Evolutionary conservation across 2,113 vertebrate genomes (phyloP).

Genomic region (Speoplatyrhinus poulsoni): DNA sequence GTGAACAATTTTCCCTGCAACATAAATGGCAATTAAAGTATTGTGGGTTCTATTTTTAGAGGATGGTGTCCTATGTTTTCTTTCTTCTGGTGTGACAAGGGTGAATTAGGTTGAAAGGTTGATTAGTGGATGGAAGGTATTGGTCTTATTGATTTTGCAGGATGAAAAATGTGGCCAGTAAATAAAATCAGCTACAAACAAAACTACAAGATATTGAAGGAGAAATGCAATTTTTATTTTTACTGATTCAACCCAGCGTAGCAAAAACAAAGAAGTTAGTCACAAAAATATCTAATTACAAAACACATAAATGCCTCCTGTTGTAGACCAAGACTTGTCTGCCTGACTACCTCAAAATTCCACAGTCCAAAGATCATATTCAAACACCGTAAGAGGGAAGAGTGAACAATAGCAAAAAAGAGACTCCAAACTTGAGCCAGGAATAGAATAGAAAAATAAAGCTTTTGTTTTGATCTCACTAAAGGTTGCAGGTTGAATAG

Average conservation of each 20-base stretch:
- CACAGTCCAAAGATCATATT: slow-evolving; percentile 46
- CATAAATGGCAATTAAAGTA: slow-evolving; percentile 89
- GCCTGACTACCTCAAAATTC: slow-evolving; percentile 48
- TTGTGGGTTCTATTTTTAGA: slow-evolving; percentile 84
- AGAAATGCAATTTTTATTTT: slow-evolving; percentile 52
- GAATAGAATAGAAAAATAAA: slow-evolving; percentile 85
- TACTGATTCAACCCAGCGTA: slow-evolving; percentile 54
- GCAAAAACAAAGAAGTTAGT: slow-evolving; percentile 66
- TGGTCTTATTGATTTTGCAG: slow-evolving; percentile 45
- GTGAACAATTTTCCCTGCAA: slow-evolving; percentile 78
- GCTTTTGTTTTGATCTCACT: slow-evolving; percentile 57
- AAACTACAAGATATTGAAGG: slow-evolving; percentile 44
- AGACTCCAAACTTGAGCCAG: slow-evolving; percentile 75
- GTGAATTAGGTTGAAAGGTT: background rate
- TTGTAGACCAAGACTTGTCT: slow-evolving; percentile 36
- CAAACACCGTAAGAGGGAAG: slow-evolving; percentile 43
- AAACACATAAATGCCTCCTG: slow-evolving; percentile 61
- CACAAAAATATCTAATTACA: slow-evolving; percentile 72
- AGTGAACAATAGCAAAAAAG: slow-evolving; percentile 71
- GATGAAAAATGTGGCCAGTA: slow-evolving; percentile 23
- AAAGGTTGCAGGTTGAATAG: slow-evolving; percentile 56
- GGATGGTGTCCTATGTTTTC: slow-evolving; percentile 28
- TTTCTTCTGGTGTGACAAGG: background rate
- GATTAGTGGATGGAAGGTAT: slow-evolving; percentile 6
- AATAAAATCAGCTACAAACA: slow-evolving; percentile 18